Evolutionary conservation across 2,888 invertebrate genomes (phyloP), one percentile per base, ranked within the genome.

Genomic region (Lamellibrachia satsuma): DNA sequence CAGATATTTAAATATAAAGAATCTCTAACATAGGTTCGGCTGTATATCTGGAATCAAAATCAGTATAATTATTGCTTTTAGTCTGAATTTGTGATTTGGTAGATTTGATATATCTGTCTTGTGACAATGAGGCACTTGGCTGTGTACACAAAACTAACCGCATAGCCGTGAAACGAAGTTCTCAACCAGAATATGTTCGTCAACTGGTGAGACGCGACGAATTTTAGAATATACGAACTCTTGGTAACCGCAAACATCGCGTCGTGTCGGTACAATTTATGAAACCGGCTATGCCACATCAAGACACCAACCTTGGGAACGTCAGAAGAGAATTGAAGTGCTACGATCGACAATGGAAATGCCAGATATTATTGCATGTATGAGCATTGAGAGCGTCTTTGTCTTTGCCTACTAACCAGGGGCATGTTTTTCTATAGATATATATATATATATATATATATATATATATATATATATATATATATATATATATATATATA

Each of bases 281-380:
- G 39, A 39, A 39, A 0, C 39, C 39, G 39, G 39, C 39, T 39
- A 39, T 39, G 39, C 39, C 39, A 39, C 39, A 39, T 1, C 39
- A 39, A 39, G 39, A 1, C 39, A 39, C 39, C 39, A 75, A 75
- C 15, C n/a, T 55, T 75, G 75, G 22, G 39, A 39, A 39, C 39
- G 39, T 22, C 22, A 9, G 55, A 9, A 9, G 3, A 55, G 55
- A 55, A 55, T n/a, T 6, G 22, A 75, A 22, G 75, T 22, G 22
- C 75, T 11, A 75, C 75, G 75, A 75, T 75, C 75, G 75, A 22
- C 75, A 75, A 75, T n/a, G 75, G 75, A 75, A 75, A n/a, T 75
- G n/a, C 75, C 22, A 6, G n/a, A 22, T 6, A 75, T 75, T 22
- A 22, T 75, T 75, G 75, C 75, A 75, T n/a, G 75, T n/a, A 75